Conservation (phyloP, 2,888 invertebrate species). For the Lottia scabra region DNA sequence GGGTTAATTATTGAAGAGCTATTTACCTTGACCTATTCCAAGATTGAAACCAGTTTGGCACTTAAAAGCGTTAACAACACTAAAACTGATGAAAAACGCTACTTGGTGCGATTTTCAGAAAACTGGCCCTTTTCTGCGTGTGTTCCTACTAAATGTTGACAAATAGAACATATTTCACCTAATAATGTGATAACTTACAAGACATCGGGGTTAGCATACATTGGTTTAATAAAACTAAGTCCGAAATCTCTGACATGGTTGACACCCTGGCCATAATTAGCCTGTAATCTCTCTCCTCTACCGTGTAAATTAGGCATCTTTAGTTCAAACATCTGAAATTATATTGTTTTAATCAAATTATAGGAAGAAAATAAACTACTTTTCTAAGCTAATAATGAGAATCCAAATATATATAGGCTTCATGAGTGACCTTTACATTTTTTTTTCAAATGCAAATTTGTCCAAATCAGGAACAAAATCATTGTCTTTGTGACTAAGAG, state of each 20-base stretch:
- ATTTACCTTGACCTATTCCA: no score
- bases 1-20: no score
- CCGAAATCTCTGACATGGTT: slow-evolving; percentile 85
- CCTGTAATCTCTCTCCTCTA: slow-evolving; percentile 83
- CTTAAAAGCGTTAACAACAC: no score
- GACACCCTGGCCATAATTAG: slow-evolving; percentile 88
- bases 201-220: slow-evolving; percentile 73
- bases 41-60: no score
- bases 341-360: slow-evolving; percentile 9
- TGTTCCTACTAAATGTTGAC: no score
- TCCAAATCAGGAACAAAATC: no score
- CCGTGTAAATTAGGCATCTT: slow-evolving; percentile 82
- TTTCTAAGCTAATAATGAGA: neutral
- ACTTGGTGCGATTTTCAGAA: no score
- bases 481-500: no score
- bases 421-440: neutral
- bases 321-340: slow-evolving; percentile 73
- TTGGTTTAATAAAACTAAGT: slow-evolving; percentile 85
- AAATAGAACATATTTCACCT: no score
- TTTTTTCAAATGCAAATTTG: no score
- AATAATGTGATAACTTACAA: slow-evolving; percentile 50
- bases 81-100: no score
- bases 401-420: neutral
- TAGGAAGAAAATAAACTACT: neutral
- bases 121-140: no score